Percentiles rank a stretch among this genome's conserved stretches.
These are phyloP conservation scores for Apodemia hepburni DNA, from an alignment of 2,888 invertebrate genomes.

Conservation along the genomic window DNA sequence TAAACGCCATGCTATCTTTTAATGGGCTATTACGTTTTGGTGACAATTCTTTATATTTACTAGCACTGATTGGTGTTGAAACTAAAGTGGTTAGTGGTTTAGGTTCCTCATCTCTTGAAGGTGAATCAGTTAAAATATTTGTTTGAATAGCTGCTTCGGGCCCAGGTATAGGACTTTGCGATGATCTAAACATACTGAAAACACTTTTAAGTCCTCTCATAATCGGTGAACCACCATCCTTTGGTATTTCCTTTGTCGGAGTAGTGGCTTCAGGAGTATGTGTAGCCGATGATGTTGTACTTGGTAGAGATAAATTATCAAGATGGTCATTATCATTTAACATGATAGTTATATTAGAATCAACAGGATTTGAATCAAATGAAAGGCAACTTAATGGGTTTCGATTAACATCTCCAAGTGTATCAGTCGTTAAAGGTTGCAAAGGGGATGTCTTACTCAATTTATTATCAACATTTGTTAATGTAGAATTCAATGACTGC, in stretches of 20 bases:
- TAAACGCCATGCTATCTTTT: constrained; percentile 64
- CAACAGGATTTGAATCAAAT: constrained; percentile 39
- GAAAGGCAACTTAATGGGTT: constrained; percentile 42
- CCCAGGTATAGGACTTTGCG: constrained; percentile 62
- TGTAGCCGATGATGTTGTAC: constrained; percentile 53
- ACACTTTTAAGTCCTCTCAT: constrained; percentile 68
- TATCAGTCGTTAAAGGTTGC: constrained; percentile 47
- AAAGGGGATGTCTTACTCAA: constrained; percentile 53
- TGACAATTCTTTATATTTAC: constrained; percentile 44
- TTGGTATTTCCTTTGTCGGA: constrained; percentile 58
- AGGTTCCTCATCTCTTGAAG: constrained; percentile 22
- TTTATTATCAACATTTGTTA: constrained; percentile 51
- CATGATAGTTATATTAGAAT: constrained; percentile 45
- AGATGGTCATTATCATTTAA: constrained; percentile 46
- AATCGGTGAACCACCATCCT: constrained; percentile 63
- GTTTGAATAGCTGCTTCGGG: constrained; percentile 36
- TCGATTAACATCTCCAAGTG: constrained; percentile 42
- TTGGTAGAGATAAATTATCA: constrained; percentile 55
- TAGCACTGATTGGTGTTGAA: constrained; percentile 55
- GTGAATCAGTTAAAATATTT: constrained; percentile 31
- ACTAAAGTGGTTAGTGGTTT: constrained; percentile 36
- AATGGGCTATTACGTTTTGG: constrained; percentile 55
- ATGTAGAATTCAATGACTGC: constrained; percentile 53
- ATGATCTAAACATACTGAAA: constrained; percentile 65
- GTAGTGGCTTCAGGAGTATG: constrained; percentile 66